phyloP scores from a whole-genome alignment of 2,888 invertebrate species.

The Synergus laeviventris region DNA sequence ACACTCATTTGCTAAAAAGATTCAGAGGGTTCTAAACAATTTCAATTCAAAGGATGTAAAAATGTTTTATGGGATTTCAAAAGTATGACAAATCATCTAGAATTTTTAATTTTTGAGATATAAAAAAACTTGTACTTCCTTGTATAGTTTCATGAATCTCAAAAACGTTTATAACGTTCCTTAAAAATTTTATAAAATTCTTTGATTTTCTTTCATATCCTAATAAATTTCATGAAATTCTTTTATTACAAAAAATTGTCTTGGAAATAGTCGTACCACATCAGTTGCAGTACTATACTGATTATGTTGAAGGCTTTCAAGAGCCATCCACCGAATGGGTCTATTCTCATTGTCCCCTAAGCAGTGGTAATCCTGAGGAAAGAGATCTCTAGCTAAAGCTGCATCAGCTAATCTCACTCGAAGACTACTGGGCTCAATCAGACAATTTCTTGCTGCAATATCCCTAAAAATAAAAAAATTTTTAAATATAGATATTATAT shows the following conservation, averaged over 20 bases:
- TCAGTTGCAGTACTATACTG: slow-evolving; percentile 92
- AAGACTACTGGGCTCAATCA: slow-evolving; percentile 79
- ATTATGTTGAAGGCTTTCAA: slow-evolving; percentile 89
- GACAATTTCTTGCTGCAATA: slow-evolving; percentile 93
- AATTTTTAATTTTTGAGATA: too few relatives aligned
- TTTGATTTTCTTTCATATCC: too few relatives aligned
- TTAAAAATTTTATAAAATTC: too few relatives aligned
- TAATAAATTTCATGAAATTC: too few relatives aligned
- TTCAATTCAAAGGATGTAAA: background rate
- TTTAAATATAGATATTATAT: background rate
- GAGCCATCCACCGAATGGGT: slow-evolving; percentile 95
- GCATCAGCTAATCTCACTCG: slow-evolving; percentile 92
- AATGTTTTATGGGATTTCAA: too few relatives aligned
- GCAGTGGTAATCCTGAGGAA: slow-evolving; percentile 95
- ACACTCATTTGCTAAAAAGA: too few relatives aligned
- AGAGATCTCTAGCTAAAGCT: slow-evolving; percentile 91
- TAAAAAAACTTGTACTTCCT: too few relatives aligned
- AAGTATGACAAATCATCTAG: too few relatives aligned
- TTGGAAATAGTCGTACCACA: slow-evolving; percentile 81
- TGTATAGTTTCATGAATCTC: too few relatives aligned
- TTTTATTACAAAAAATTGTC: too few relatives aligned
- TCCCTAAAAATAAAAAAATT: slow-evolving; percentile 78
- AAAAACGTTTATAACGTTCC: too few relatives aligned
- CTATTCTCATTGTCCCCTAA: slow-evolving; percentile 95
- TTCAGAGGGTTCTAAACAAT: too few relatives aligned